Base-by-base conservation (phyloP, 1,140 invertebrate genomes). In the Sitobion miscanthi region DNA sequence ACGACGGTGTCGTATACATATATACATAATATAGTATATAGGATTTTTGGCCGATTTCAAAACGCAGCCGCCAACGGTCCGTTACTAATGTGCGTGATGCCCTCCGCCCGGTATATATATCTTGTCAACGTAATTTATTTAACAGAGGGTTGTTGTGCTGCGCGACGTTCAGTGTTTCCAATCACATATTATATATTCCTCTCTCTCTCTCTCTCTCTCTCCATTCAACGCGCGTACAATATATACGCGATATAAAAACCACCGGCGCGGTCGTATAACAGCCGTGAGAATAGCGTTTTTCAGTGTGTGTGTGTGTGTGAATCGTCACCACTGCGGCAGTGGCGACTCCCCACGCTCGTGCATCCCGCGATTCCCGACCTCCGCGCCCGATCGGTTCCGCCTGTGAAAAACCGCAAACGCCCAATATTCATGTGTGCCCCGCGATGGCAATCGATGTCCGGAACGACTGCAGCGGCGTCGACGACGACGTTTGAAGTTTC, bases 81-180 rank as follows among this genome's bases (percentile, higher is more conserved):
- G 77, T 85, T 92, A 92, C 91, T 92, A 92, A 92, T 85, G 69
- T 91, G 69, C 45, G 54, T 90, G 88, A 49, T 49, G 52, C 52
- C 52, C 52, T 45, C 38, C 90, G 45, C 7, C 83, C 23, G 38
- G 38, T 85, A 45, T 42, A 85, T 52, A 35, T 83, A 83, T 86
- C 91, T 86, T 93, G 91, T 93, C 91, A 85, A 93, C 91, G 91
- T 93, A 93, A 86, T 93, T 93, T 86, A 86, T 93, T 93, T 93
- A 30, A 25, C 35, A 11, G 57, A 69, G 54, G 89, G 89, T 45
- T n/a, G 62, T 21, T 17, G 49, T 11, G 7, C 47, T 11, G 14
- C 47, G 25, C 90, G 90, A 90, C 21, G 45, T 21, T 3, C 69
- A 35, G 14, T 20, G 42, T 83, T 91, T 91, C 91, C 91, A 85